phyloP scores from a whole-genome alignment of 2,797 vertebrate species.

The Threskiornis aethiopicus region DNA sequence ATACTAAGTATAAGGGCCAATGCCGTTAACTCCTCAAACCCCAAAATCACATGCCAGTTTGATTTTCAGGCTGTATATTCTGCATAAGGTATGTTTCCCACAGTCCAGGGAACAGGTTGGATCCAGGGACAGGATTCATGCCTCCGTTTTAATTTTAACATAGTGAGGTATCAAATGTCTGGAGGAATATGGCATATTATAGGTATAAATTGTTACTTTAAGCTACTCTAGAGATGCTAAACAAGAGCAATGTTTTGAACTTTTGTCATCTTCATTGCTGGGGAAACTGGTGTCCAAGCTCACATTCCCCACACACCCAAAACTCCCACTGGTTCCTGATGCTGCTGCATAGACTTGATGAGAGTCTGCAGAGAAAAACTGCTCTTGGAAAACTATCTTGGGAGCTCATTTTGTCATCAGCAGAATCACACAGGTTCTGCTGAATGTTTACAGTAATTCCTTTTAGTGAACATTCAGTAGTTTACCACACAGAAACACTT shows the following conservation, averaged over 20 bases:
- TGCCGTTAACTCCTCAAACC: neutral
- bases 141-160: neutral
- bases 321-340: neutral
- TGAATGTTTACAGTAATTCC: neutral
- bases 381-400: neutral
- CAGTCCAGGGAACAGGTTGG: neutral
- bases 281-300: neutral
- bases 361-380: neutral
- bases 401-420: neutral
- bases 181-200: neutral
- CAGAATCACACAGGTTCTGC: neutral
- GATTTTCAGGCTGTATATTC: neutral
- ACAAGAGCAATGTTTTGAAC: neutral
- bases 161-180: neutral
- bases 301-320: neutral
- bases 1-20: neutral
- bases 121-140: neutral
- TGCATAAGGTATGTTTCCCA: neutral
- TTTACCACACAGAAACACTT: neutral
- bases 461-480: neutral
- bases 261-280: neutral
- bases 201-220: neutral
- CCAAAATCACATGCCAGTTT: neutral
- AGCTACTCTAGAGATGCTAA: neutral
- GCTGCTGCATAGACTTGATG: neutral